These are phyloP conservation scores for Megastigmus dorsalis DNA, from an alignment of 2,888 invertebrate genomes.

Conservation along the genomic window DNA sequence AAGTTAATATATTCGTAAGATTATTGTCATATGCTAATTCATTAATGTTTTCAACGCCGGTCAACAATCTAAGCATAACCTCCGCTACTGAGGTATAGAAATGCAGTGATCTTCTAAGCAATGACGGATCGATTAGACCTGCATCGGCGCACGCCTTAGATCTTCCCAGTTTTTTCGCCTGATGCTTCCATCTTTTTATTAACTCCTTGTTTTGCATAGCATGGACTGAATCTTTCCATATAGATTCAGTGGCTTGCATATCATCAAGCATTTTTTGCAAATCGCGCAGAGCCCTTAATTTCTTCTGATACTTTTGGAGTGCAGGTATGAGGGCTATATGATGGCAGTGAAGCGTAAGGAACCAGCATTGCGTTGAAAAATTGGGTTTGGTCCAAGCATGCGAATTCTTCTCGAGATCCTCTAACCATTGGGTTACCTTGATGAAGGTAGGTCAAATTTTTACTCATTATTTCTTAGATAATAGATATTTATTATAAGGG, in stretches of 20 bases:
- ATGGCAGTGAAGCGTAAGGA: slow-evolving; percentile 94
- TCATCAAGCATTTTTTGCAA: slow-evolving; percentile 92
- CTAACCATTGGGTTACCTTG: slow-evolving; percentile 81
- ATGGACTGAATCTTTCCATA: slow-evolving; percentile 86
- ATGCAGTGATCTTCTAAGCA: slow-evolving; percentile 87
- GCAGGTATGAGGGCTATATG: slow-evolving; percentile 94
- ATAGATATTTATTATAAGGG: too few relatives aligned
- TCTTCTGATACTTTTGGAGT: slow-evolving; percentile 87
- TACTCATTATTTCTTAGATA: too few relatives aligned
- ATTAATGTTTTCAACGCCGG: slow-evolving; percentile 66
- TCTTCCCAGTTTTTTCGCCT: slow-evolving; percentile 83
- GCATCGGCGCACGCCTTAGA: slow-evolving; percentile 95
- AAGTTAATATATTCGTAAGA: slow-evolving; percentile 77
- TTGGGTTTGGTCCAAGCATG: slow-evolving; percentile 87
- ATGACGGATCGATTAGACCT: slow-evolving; percentile 87
- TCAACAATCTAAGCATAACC: slow-evolving; percentile 82
- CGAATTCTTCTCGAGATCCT: slow-evolving; percentile 78
- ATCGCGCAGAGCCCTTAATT: slow-evolving; percentile 86
- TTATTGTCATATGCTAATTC: slow-evolving; percentile 67
- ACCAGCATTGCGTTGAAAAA: slow-evolving; percentile 98
- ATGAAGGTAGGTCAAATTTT: too few relatives aligned
- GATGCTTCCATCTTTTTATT: slow-evolving; percentile 90
- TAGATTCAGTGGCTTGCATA: slow-evolving; percentile 85
- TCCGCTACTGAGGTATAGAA: slow-evolving; percentile 93
- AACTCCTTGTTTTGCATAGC: slow-evolving; percentile 88